Percentiles rank a stretch among this genome's conserved stretches.
phyloP scores from a whole-genome alignment of 2,888 invertebrate genomes.

The Andrena praecox region DNA sequence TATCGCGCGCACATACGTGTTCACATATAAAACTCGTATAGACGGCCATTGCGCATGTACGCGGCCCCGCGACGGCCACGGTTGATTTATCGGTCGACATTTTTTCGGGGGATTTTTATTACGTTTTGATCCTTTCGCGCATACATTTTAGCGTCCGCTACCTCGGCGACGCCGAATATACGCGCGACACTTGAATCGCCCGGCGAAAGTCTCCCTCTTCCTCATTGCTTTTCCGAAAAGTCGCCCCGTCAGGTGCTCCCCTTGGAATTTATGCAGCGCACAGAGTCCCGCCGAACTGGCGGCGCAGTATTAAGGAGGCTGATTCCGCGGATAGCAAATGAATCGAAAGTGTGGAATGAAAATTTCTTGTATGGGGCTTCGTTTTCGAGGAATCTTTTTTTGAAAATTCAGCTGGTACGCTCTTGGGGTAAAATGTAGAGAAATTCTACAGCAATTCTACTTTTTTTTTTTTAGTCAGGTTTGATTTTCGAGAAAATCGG shows the following conservation, averaged over 20 bases:
- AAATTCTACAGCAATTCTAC: too few species aligned
- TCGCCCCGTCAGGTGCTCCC: background rate
- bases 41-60: slow-evolving; percentile 12
- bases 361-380: too few species aligned
- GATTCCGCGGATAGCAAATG: too few species aligned
- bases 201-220: slow-evolving; percentile 18
- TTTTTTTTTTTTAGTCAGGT: too few species aligned
- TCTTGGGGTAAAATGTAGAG: too few species aligned
- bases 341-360: too few species aligned
- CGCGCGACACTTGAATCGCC: slow-evolving; percentile 26
- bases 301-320: too few species aligned
- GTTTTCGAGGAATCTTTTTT: too few species aligned
- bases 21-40: slow-evolving; percentile 44
- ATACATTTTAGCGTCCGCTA: slow-evolving; percentile 59
- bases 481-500: too few species aligned
- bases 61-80: slow-evolving; percentile 25
- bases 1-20: slow-evolving; percentile 51
- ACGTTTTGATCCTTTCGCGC: slow-evolving; percentile 77
- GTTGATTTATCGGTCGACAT: slow-evolving; percentile 81
- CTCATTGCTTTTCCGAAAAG: slow-evolving; percentile 31
- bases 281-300: too few species aligned
- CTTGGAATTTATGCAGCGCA: background rate
- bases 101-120: slow-evolving; percentile 79
- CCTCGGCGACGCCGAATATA: background rate
- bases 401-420: too few species aligned